These are phyloP conservation scores for Charina bottae DNA, from an alignment of 2,113 vertebrate species.

Conservation along the genomic window DNA sequence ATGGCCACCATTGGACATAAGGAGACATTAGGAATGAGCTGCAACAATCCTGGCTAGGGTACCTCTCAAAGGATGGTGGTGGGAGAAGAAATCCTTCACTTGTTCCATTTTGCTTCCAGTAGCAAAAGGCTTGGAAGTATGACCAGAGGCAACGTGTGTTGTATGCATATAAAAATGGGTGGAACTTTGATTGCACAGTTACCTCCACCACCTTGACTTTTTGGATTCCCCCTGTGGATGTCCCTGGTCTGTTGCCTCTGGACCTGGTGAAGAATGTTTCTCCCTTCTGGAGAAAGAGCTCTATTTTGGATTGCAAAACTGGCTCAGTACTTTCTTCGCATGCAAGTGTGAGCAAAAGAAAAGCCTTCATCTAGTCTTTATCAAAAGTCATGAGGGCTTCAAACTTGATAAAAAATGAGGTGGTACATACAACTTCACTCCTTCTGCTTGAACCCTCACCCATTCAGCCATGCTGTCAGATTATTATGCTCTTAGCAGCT, in stretches of 20 bases:
- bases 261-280: not conserved
- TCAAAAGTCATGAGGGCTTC: not conserved
- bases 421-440: not conserved
- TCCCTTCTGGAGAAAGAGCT: not conserved
- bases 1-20: not conserved
- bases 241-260: not conserved
- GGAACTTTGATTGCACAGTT: not conserved
- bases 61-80: not conserved
- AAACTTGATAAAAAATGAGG: not conserved
- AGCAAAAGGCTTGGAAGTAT: not conserved
- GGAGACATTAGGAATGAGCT: not conserved
- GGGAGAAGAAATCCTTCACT: not conserved
- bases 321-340: not conserved
- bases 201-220: not conserved
- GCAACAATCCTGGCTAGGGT: too few relatives aligned
- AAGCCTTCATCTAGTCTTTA: not conserved
- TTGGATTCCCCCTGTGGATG: not conserved
- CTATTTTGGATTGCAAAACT: not conserved
- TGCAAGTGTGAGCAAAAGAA: not conserved
- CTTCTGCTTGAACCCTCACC: not conserved
- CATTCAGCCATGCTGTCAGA: not conserved
- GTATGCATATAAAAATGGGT: not conserved
- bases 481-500: not conserved
- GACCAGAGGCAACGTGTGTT: not conserved
- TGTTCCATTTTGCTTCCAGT: not conserved